Percentiles rank a stretch among this genome's conserved stretches.
Conservation (phyloP, 1,140 invertebrate genomes). For the Pogonomyrmex californicus region DNA sequence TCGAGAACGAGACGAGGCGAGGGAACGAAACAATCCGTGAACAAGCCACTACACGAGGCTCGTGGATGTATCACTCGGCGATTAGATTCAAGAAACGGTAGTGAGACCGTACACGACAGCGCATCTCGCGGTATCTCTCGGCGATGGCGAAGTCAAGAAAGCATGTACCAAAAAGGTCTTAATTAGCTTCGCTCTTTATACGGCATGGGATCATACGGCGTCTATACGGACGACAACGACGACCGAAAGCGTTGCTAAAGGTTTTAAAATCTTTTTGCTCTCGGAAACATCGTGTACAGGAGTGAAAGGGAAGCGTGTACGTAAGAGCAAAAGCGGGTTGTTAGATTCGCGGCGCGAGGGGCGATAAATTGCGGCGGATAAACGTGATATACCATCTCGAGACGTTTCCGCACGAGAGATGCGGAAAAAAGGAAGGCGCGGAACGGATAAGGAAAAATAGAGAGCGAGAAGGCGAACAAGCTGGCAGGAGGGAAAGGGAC, state of each 20-base stretch:
- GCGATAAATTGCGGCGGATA: constrained; percentile 67
- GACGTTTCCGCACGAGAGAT: constrained; percentile 25
- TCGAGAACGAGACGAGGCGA: constrained; percentile 31
- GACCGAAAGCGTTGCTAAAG: neutral
- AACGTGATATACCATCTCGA: constrained; percentile 64
- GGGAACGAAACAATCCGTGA: constrained; percentile 73
- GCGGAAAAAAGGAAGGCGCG: constrained; percentile 41
- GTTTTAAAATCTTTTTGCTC: neutral
- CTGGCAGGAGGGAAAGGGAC: neutral
- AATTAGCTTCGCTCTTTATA: constrained; percentile 56
- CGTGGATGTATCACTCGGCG: constrained; percentile 70
- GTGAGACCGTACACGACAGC: constrained; percentile 53
- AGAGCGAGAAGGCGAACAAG: constrained; percentile 27
- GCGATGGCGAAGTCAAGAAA: neutral
- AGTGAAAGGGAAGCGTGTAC: constrained; percentile 29
- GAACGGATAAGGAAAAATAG: constrained; percentile 41
- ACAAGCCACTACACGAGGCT: constrained; percentile 74
- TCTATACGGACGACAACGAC: neutral
- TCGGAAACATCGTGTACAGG: neutral
- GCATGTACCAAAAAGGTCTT: constrained; percentile 44
- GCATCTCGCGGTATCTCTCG: neutral
- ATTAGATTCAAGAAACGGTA: constrained; percentile 74
- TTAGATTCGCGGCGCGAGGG: constrained; percentile 26
- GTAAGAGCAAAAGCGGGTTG: constrained; percentile 33
- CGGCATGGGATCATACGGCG: constrained; percentile 3